Conservation (phyloP, 2,797 vertebrate species). For the Ctenopoma multispine region DNA sequence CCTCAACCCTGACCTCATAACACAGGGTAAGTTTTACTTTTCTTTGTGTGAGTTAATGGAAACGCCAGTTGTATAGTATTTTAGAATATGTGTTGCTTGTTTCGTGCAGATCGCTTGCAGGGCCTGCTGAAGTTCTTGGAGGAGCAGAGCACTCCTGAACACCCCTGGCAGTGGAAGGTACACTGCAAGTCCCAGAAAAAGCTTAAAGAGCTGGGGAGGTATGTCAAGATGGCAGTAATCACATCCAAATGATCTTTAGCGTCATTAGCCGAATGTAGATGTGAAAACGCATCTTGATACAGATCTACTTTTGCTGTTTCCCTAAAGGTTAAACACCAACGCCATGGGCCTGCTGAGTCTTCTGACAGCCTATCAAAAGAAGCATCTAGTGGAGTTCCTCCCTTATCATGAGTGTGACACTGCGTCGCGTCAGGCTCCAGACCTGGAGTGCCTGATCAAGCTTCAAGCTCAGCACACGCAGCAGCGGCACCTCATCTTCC, state of each 20-base stretch:
- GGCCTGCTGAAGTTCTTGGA: constrained; percentile 92
- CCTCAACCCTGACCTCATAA: constrained; percentile 92
- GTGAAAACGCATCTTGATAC: neutral
- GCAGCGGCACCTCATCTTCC: constrained; percentile 93
- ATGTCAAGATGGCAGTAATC: neutral
- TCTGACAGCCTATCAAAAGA: constrained; percentile 93
- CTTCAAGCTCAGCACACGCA: constrained; percentile 96
- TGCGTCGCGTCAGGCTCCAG: constrained; percentile 92
- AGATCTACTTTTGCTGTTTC: constrained; percentile 3
- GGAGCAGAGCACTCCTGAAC: constrained; percentile 90
- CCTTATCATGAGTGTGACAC: constrained; percentile 97
- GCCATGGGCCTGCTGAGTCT: constrained; percentile 91
- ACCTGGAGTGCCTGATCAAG: constrained; percentile 94
- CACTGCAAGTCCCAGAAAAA: constrained; percentile 99
- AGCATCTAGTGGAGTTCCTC: constrained; percentile 96
- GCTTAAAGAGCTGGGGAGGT: constrained; percentile 95
- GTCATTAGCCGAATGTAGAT: neutral
- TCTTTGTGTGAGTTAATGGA: neutral
- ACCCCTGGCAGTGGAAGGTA: constrained; percentile 98
- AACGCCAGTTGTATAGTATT: neutral
- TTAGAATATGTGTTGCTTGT: constrained; percentile 1
- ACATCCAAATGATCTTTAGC: neutral
- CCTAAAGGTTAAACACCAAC: constrained; percentile 89
- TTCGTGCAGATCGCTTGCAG: constrained; percentile 89
- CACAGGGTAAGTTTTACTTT: constrained; percentile 81